A percentile compares a stretch with the other conserved stretches of the same genome.
Conservation (phyloP, 2,888 invertebrate genomes). For the Apoda limacodes region DNA sequence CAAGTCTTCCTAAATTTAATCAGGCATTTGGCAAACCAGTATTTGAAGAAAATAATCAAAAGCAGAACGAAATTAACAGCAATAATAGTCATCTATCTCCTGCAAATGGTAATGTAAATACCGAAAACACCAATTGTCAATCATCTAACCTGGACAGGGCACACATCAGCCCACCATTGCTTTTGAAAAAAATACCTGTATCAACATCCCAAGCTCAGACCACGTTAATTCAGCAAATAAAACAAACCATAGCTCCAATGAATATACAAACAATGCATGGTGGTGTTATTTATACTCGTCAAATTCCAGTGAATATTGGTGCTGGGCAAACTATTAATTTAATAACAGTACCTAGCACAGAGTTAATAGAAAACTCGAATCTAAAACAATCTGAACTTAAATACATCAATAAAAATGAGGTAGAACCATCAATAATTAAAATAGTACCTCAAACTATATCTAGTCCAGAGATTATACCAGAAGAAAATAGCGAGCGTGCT, state of each 20-base stretch:
- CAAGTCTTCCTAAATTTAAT: slow-evolving; percentile 79
- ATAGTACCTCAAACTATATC: slow-evolving; percentile 50
- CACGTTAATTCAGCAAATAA: slow-evolving; percentile 55
- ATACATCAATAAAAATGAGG: slow-evolving; percentile 35
- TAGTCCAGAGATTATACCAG: slow-evolving; percentile 19
- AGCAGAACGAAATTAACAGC: slow-evolving; percentile 34
- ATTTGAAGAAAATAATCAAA: slow-evolving; percentile 59
- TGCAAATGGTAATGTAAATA: slow-evolving; percentile 22
- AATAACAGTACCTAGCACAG: slow-evolving; percentile 63
- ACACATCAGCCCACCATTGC: slow-evolving; percentile 48
- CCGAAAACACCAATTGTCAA: slow-evolving; percentile 37
- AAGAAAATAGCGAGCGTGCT: slow-evolving; percentile 27
- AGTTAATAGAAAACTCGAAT: slow-evolving; percentile 46
- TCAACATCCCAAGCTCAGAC: slow-evolving; percentile 42
- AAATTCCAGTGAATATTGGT: slow-evolving; percentile 74
- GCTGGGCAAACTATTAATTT: slow-evolving; percentile 71
- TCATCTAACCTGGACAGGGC: slow-evolving; percentile 41
- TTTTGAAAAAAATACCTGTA: slow-evolving; percentile 44
- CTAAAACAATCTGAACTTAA: slow-evolving; percentile 44
- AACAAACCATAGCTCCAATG: slow-evolving; percentile 64
- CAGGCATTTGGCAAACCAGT: slow-evolving; percentile 83
- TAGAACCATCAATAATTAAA: slow-evolving; percentile 58
- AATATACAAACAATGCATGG: slow-evolving; percentile 74
- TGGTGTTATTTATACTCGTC: slow-evolving; percentile 78
- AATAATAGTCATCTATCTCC: slow-evolving; percentile 32